Percentiles rank a stretch among this genome's conserved stretches.
Conservation (phyloP, 2,113 vertebrate genomes). For the Nematolebias whitei region DNA sequence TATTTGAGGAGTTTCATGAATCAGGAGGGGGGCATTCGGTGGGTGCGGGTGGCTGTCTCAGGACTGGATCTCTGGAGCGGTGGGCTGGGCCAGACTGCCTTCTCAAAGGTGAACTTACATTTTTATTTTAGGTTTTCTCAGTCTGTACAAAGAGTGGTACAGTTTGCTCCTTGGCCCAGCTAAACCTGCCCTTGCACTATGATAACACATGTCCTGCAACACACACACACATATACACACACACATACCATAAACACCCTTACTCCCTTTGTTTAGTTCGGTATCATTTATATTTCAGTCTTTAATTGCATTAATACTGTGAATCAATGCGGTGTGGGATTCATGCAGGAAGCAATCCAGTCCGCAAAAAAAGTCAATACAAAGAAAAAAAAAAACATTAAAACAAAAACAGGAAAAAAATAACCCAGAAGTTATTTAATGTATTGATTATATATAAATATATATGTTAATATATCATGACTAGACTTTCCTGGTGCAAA, state of each 20-base stretch:
- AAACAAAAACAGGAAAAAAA: conserved; percentile 41
- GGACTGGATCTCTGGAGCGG: conserved; percentile 43
- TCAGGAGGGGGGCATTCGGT: conserved; percentile 12
- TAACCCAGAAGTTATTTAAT: conserved; percentile 77
- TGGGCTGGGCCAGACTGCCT: conserved; percentile 55
- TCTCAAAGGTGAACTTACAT: conserved; percentile 58
- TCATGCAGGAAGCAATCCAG: conserved; percentile 71
- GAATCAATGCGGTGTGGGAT: conserved; percentile 72
- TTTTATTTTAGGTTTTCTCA: conserved; percentile 74
- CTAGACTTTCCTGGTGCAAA: conserved; percentile 70
- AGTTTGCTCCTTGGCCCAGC: conserved; percentile 41
- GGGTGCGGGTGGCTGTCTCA: conserved; percentile 23
- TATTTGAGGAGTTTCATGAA: conserved; percentile 75
- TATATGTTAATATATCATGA: conserved; percentile 80
- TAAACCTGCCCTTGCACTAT: conserved; percentile 52
- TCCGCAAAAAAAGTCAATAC: conserved; percentile 53
- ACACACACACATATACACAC: conserved; percentile 27
- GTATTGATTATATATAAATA: conserved; percentile 81
- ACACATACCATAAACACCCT: conserved; percentile 34
- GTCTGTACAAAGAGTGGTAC: conserved; percentile 51
- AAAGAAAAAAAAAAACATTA: conserved; percentile 33
- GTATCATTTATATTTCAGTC: conserved; percentile 75
- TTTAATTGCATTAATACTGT: conserved; percentile 81
- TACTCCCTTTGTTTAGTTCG: conserved; percentile 70
- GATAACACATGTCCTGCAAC: conserved; percentile 46